Evolutionary conservation across 2,888 invertebrate species (phyloP).

Genomic region (Ethmia dodecea): DNA sequence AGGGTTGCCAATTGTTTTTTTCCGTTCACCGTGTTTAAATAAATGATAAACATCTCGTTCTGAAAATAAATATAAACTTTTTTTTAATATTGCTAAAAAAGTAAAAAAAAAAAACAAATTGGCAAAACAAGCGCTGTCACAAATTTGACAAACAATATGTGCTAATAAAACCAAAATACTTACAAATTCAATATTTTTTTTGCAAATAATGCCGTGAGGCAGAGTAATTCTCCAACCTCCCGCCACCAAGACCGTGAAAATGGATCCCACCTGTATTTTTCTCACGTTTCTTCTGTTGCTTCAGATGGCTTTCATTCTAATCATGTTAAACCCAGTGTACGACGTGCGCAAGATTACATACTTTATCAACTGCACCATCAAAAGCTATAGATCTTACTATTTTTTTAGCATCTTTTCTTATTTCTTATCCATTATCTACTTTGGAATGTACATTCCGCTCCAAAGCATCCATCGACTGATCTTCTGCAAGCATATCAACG

Average conservation of each 20-base stretch:
- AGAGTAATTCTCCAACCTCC: conserved; percentile 7
- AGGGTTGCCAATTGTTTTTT: too few species aligned
- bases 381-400: conserved; percentile 27
- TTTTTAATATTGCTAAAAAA: too few species aligned
- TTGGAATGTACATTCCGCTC: conserved; percentile 52
- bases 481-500: conserved; percentile 25
- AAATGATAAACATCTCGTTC: too few species aligned
- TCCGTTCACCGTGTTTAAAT: too few species aligned
- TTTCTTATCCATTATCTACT: conserved; percentile 41
- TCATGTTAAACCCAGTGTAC: conserved; percentile 53
- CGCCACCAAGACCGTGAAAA: conserved; percentile 28
- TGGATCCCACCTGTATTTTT: conserved; percentile 44
- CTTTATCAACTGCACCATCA: conserved; percentile 29
- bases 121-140: too few species aligned
- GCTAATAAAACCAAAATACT: too few species aligned
- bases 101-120: too few species aligned
- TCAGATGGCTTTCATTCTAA: conserved; percentile 49
- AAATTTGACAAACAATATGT: too few species aligned
- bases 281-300: conserved; percentile 41
- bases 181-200: too few species aligned
- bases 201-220: conserved; percentile 31
- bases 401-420: conserved; percentile 29
- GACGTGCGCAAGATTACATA: conserved; percentile 42
- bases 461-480: conserved; percentile 40
- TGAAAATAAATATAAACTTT: too few species aligned